These are phyloP conservation scores for Limnothrissa miodon DNA, from an alignment of 2,113 vertebrate genomes.

Conservation along the genomic window DNA sequence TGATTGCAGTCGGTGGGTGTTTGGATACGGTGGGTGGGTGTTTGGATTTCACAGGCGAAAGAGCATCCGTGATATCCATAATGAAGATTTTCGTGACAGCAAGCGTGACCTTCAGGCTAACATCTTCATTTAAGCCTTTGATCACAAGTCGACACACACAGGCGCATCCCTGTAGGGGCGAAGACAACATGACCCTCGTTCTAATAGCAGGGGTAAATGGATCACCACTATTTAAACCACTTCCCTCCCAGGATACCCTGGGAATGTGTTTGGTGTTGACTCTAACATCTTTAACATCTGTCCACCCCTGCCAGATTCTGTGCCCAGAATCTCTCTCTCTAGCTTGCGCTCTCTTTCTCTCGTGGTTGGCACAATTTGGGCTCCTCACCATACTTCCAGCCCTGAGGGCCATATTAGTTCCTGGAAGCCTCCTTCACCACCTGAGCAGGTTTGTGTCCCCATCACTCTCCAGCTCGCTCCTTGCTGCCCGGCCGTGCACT, in stretches of 20 bases:
- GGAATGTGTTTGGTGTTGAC: neutral
- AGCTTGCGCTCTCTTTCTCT: neutral
- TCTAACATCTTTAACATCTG: neutral
- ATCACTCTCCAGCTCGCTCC: neutral
- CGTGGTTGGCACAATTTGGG: neutral
- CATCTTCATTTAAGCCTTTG: conserved; percentile 8
- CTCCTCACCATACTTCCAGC: neutral
- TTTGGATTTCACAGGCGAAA: neutral
- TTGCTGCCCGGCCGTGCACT: neutral
- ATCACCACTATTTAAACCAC: neutral
- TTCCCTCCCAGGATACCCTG: neutral
- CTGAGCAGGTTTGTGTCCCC: neutral
- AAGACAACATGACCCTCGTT: neutral
- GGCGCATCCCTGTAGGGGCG: neutral
- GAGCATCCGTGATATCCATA: neutral
- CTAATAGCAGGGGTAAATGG: neutral
- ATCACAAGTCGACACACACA: conserved; percentile 6
- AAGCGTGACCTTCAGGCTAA: conserved; percentile 9
- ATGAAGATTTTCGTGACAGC: conserved; percentile 5
- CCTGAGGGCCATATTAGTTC: neutral
- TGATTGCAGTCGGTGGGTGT: neutral
- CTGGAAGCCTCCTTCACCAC: neutral
- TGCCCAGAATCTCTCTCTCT: neutral
- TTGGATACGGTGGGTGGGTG: neutral
- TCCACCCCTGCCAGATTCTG: neutral